Evolutionary conservation across 2,797 vertebrate species (phyloP).

Genomic region (Lepus oiostolus): DNA sequence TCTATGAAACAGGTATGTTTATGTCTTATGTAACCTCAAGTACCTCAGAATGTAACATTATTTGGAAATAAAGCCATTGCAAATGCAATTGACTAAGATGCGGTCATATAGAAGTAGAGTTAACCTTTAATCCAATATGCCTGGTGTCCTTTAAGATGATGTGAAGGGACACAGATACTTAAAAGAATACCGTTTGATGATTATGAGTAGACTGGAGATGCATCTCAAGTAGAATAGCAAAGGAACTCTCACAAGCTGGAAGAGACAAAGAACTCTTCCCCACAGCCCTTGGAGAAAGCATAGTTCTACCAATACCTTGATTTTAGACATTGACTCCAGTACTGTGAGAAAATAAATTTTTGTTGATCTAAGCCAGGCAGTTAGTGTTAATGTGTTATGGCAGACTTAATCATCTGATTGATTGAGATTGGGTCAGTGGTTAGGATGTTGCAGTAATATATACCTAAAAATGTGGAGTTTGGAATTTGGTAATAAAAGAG

Average conservation of each 20-base stretch:
- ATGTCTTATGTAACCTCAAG: background rate
- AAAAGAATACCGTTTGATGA: background rate
- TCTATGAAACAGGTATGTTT: background rate
- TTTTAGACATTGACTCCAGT: conserved; percentile 15
- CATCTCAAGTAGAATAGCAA: background rate
- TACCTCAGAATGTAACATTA: background rate
- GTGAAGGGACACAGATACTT: background rate
- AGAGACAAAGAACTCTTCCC: background rate
- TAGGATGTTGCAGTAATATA: background rate
- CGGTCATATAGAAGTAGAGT: background rate
- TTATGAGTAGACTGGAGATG: background rate
- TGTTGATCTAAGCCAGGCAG: background rate
- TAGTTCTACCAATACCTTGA: background rate
- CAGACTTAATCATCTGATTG: background rate
- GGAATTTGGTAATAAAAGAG: background rate
- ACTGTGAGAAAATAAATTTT: background rate
- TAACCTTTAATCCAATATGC: conserved; percentile 15
- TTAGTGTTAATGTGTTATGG: conserved; percentile 1
- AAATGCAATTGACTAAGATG: conserved; percentile 10
- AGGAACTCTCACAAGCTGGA: background rate
- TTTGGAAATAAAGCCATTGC: background rate
- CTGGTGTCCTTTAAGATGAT: background rate
- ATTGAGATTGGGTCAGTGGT: background rate
- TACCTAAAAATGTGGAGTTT: background rate
- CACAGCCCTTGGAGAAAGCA: background rate